Base-by-base conservation (phyloP, 2,113 vertebrate genomes). In the Pardalotus punctatus region DNA sequence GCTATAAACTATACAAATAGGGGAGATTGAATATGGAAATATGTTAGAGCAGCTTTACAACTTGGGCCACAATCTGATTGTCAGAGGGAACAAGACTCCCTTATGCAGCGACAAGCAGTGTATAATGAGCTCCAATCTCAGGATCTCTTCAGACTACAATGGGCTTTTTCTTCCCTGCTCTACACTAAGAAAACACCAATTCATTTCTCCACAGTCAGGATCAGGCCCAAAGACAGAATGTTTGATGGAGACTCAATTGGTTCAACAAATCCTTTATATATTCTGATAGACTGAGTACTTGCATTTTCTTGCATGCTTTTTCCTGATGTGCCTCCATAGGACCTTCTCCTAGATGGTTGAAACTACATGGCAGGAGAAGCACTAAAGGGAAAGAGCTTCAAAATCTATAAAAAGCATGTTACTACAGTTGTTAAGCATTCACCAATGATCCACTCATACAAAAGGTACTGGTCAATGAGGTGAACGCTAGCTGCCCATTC, bases 41-140 rank as follows among this genome's bases (percentile, higher is more conserved):
- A 93, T 16, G 17, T 86, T 81, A 51, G 22, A 94, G 72, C 57
- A 95, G 94, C 93, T 95, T 96, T 95, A 93, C 91, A 95, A 35
- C 82, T 72, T 40, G 50, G 90, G 66, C 79, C 72, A 88, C 79
- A 88, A 94, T 84, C 92, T 93, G 79, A 96, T 97, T 96, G 90
- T 97, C 87, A 90, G 83, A 67, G 71, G 72, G 79, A 97, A 96
- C 94, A 94, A 88, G 85, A 61, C 87, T 94, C 84, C 87, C 65
- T 96, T 94, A 91, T 95, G 84, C 9, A 1, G 66, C 73, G 97
- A 93, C 15, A 1, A 95, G 92, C 61, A 71, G 90, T 2, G 29
- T 47, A 54, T 86, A 94, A 96, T 86, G 82, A 95, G 57, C 85
- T 86, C 64, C 79, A 40, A 93, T 47, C 74, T 90, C 74, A 36